Evolutionary conservation across 2,888 invertebrate genomes (phyloP).

Genomic region (Mystacides longicornis): DNA sequence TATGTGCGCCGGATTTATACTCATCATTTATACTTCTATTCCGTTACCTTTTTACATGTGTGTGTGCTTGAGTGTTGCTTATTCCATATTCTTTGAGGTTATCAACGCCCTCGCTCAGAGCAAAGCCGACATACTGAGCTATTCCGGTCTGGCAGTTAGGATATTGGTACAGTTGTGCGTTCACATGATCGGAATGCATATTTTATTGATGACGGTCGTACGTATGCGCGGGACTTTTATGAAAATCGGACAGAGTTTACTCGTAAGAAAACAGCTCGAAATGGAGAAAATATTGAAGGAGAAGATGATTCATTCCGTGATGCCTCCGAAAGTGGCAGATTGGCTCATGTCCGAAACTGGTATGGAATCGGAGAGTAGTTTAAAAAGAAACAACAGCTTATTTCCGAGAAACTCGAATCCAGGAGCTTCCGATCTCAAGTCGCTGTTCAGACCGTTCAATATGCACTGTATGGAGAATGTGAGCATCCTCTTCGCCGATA

Average conservation of each 20-base stretch:
- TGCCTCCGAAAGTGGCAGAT: slow-evolving; percentile 89
- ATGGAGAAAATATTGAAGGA: slow-evolving; percentile 92
- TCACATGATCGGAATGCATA: slow-evolving; percentile 88
- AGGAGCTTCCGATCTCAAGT: slow-evolving; percentile 62
- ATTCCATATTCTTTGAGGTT: slow-evolving; percentile 81
- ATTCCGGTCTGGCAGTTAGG: slow-evolving; percentile 58
- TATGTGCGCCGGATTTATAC: slow-evolving; percentile 77
- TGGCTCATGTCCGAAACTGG: slow-evolving; percentile 75
- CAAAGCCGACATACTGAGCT: slow-evolving; percentile 46
- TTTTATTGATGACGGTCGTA: slow-evolving; percentile 87
- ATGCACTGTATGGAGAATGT: slow-evolving; percentile 96
- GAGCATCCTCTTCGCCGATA: slow-evolving; percentile 94
- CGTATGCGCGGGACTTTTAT: slow-evolving; percentile 93
- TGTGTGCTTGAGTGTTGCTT: slow-evolving; percentile 67
- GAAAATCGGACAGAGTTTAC: slow-evolving; percentile 89
- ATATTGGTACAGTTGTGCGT: slow-evolving; percentile 80
- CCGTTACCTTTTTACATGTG: slow-evolving; percentile 86
- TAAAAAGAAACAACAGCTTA: slow-evolving; percentile 42
- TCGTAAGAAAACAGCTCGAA: slow-evolving; percentile 83
- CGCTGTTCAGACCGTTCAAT: slow-evolving; percentile 89
- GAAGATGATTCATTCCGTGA: slow-evolving; percentile 95
- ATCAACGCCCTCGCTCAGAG: slow-evolving; percentile 51
- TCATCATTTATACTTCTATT: slow-evolving; percentile 88
- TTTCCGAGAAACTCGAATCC: slow-evolving; percentile 47
- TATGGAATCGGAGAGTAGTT: slow-evolving; percentile 49